Evolutionary conservation across 1,140 invertebrate genomes (phyloP), one percentile per base, ranked within the genome.

Genomic region (Psix sp.): DNA sequence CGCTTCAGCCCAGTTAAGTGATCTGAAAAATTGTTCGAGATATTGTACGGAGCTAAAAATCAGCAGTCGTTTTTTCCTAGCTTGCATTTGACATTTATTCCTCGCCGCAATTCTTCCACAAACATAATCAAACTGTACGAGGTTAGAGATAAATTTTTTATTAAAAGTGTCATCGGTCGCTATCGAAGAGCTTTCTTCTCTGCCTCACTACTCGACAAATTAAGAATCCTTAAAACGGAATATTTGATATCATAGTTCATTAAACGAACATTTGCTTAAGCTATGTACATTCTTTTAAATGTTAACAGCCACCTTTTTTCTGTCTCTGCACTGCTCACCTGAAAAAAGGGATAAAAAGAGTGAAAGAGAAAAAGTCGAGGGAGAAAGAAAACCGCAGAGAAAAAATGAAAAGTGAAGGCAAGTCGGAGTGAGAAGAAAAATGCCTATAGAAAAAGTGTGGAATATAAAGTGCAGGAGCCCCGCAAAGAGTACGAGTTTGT

Each of bases 181-280:
- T 10, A 31, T 43, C 36, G 17, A 45, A 52, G 5, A 29, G 13
- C 51, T 45, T 43, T 66, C 45, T 42, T 43, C 46, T 17, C 15
- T n/a, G 5, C 20, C 42, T 5, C 3, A n/a, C 21, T 31, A 36
- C 51, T 39, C 38, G 14, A 16, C 43, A n/a, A 49, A 67, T 56
- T 56, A 56, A 48, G 29, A 17, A 20, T 3, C 18, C 14, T 18
- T 18, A 51, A 67, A 67, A 67, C 49, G 38, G 63, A 67, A 57
- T 67, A 43, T 40, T 67, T 51, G 15, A 67, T 51, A 15, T 31
- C 35, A 45, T 31, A 57, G 39, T 45, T 43, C 45, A 49, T 29
- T 39, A 14, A 66, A 31, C 24, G 29, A 48, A 57, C 17, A 49
- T 57, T 67, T 57, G 39, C 45, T 18, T 57, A 67, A 57, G 63